Conservation (phyloP, 2,888 invertebrate genomes). For the Meandrusa payeni region DNA sequence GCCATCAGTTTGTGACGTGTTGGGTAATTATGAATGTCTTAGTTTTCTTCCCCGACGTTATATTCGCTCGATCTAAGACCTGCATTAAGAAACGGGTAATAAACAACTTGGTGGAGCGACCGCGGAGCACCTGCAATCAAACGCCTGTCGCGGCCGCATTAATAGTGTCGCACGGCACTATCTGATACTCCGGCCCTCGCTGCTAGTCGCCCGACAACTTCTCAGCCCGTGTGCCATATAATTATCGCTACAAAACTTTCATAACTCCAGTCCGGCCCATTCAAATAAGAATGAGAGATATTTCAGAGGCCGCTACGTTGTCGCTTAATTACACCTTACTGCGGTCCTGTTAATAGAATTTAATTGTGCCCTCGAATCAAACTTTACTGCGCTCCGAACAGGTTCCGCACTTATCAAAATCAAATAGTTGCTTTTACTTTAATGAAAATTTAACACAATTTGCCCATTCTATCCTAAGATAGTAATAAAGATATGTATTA, state of each 20-base stretch:
- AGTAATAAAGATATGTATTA: conserved; percentile 19
- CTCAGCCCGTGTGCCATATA: conserved; percentile 48
- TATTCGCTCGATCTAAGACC: conserved; percentile 32
- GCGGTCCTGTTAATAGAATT: conserved; percentile 71
- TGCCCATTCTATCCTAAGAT: conserved; percentile 12
- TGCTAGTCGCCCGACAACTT: conserved; percentile 36
- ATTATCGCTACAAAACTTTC: conserved; percentile 69
- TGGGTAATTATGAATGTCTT: conserved; percentile 57
- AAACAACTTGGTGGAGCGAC: conserved; percentile 46
- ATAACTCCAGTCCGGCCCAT: conserved; percentile 52
- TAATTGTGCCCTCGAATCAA: conserved; percentile 56
- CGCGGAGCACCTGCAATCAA: conserved; percentile 55
- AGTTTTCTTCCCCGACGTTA: conserved; percentile 37
- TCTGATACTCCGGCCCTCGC: conserved; percentile 40
- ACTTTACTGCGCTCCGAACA: conserved; percentile 25
- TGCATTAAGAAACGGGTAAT: conserved; percentile 46
- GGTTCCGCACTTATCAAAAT: conserved; percentile 26
- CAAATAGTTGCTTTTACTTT: conserved; percentile 22
- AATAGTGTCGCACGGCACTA: conserved; percentile 58
- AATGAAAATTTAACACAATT: conserved; percentile 25
- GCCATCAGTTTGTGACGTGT: conserved; percentile 59
- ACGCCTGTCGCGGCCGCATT: conserved; percentile 58
- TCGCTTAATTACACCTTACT: conserved; percentile 65
- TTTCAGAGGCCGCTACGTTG: conserved; percentile 60
- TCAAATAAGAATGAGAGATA: conserved; percentile 71